Percentiles rank a stretch among this genome's conserved stretches.
Conservation (phyloP, 2,797 vertebrate species). For the Crenuchus spilurus region DNA sequence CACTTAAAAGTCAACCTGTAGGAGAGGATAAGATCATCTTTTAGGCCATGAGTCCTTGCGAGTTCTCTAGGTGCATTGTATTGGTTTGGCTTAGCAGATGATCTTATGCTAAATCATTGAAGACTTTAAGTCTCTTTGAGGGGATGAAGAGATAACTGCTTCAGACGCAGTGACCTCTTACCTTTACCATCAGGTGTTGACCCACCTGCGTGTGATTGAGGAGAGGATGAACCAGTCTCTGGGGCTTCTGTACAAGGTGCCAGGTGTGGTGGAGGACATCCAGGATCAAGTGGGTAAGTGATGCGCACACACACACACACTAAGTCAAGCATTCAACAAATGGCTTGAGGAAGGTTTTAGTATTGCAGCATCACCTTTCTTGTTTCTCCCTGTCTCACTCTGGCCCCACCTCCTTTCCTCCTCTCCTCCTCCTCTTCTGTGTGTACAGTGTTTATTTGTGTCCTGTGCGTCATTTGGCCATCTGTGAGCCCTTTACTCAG, state of each 20-base stretch:
- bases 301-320: not conserved
- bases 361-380: not conserved
- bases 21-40: too few relatives aligned
- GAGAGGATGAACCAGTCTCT: slow-evolving; percentile 98
- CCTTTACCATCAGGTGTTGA: slow-evolving; percentile 85
- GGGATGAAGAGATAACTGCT: slow-evolving; percentile 21
- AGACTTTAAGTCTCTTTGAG: not conserved
- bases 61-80: not conserved
- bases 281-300: slow-evolving; percentile 96
- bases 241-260: slow-evolving; percentile 95
- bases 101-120: not conserved
- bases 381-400: not conserved
- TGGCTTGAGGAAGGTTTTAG: not conserved
- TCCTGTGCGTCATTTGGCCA: slow-evolving; percentile 48
- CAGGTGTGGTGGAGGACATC: slow-evolving; percentile 92
- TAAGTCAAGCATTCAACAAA: not conserved
- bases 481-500: slow-evolving; percentile 44
- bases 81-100: not conserved
- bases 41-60: not conserved
- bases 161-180: slow-evolving; percentile 4
- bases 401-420: not conserved
- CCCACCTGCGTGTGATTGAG: slow-evolving; percentile 96
- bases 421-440: not conserved
- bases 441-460: slow-evolving; percentile 18
- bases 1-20: too few relatives aligned